Conservation (phyloP, 2,888 invertebrate genomes). For the Epinotia nisella region DNA sequence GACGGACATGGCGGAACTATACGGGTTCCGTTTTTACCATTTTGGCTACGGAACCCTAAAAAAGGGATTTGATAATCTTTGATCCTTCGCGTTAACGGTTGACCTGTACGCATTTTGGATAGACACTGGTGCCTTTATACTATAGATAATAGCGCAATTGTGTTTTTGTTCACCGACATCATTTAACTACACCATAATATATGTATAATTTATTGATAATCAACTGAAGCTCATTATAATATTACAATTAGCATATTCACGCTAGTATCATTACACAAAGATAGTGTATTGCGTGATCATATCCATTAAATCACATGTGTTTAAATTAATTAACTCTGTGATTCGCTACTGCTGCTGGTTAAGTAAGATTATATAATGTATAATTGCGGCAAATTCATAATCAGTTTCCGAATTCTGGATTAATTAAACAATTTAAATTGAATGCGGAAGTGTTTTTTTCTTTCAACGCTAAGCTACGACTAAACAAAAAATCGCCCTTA, state of each 20-base stretch:
- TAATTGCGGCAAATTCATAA: constrained; percentile 22
- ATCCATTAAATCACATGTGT: constrained; percentile 31
- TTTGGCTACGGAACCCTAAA: too few species aligned
- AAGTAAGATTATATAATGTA: constrained; percentile 25
- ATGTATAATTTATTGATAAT: background rate
- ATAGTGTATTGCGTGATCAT: constrained; percentile 23
- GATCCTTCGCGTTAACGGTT: background rate
- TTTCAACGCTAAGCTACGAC: background rate
- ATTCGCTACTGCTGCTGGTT: constrained; percentile 10
- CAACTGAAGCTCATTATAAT: background rate
- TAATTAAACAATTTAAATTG: constrained; percentile 16
- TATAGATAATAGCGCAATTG: background rate
- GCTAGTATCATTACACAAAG: constrained; percentile 19
- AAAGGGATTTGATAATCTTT: constrained; percentile 39
- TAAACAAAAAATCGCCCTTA: background rate
- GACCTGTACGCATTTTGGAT: background rate
- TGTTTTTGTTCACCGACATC: background rate
- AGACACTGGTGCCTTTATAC: background rate
- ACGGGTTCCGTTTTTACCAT: too few species aligned
- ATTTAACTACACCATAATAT: too few species aligned
- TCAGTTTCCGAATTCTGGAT: constrained; percentile 26
- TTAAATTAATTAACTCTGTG: constrained; percentile 27
- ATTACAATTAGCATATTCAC: constrained; percentile 11
- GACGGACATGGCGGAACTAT: too few species aligned
- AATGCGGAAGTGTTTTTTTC: constrained; percentile 17